phyloP scores from a whole-genome alignment of 2,888 invertebrate species.

The Thymelicus lineola region DNA sequence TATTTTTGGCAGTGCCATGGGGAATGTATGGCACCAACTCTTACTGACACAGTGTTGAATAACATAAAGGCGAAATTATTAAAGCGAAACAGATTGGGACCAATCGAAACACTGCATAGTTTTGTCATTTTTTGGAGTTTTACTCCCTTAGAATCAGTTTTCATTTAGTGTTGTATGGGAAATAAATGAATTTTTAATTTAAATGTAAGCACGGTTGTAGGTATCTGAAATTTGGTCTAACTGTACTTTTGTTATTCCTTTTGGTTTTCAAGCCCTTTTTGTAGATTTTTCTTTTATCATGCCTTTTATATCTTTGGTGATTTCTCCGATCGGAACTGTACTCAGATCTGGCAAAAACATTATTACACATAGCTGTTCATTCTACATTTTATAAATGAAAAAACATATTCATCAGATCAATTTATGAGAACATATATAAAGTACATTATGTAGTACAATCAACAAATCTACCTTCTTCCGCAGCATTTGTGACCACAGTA shows the following conservation, averaged over 20 bases:
- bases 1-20: too few species aligned
- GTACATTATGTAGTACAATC: conserved; percentile 14
- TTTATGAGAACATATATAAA: conserved; percentile 41
- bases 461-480: conserved; percentile 63
- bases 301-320: conserved; percentile 16
- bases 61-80: too few species aligned
- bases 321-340: conserved; percentile 29
- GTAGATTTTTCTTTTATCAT: not conserved
- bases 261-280: not conserved
- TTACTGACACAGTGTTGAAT: too few species aligned
- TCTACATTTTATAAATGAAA: conserved; percentile 37
- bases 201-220: too few species aligned
- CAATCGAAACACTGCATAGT: too few species aligned
- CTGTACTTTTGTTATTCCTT: conserved; percentile 13
- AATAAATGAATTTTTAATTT: too few species aligned
- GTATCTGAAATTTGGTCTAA: not conserved
- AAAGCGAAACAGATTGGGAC: too few species aligned
- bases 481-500: conserved; percentile 67
- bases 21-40: too few species aligned
- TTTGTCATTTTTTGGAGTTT: too few species aligned
- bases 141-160: too few species aligned
- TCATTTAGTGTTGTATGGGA: too few species aligned
- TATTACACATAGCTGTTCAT: conserved; percentile 38
- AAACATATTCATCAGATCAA: conserved; percentile 39
- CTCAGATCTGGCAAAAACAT: conserved; percentile 48